A percentile compares a stretch with the other conserved stretches of the same genome.
phyloP scores from a whole-genome alignment of 2,888 invertebrate species.

The Leucophora obtusa region DNA sequence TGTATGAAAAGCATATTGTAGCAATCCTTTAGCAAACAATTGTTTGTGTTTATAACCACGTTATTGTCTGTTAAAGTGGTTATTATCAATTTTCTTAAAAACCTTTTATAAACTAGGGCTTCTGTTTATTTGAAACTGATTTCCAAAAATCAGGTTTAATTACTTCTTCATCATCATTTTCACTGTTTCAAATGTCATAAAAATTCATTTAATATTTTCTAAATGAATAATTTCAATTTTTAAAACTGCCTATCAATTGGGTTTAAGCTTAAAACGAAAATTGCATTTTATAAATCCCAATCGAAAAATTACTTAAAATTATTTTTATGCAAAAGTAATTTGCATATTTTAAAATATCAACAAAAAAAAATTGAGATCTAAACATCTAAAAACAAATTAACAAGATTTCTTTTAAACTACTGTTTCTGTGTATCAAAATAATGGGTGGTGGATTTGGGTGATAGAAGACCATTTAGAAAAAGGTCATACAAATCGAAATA shows the following conservation, averaged over 20 bases:
- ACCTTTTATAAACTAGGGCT: background rate
- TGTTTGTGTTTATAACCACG: too few relatives aligned
- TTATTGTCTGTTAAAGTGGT: too few relatives aligned
- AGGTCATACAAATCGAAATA: constrained; percentile 14
- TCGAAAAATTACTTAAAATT: constrained; percentile 52
- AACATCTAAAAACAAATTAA: constrained; percentile 57
- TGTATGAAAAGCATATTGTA: too few relatives aligned
- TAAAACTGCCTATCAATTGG: constrained; percentile 50
- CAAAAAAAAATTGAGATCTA: constrained; percentile 36
- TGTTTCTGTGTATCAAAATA: background rate
- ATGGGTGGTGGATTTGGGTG: constrained; percentile 29
- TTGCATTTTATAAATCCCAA: background rate
- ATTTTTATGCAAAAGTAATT: constrained; percentile 56
- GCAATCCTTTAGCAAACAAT: too few relatives aligned
- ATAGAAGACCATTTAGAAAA: constrained; percentile 2
- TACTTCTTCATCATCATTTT: background rate
- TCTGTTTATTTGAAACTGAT: background rate
- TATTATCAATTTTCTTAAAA: too few relatives aligned
- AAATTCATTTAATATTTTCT: constrained; percentile 53
- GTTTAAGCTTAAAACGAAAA: background rate
- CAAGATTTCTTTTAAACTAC: constrained; percentile 37
- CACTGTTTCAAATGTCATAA: constrained; percentile 33
- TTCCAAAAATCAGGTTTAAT: background rate
- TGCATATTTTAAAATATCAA: constrained; percentile 57
- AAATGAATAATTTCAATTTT: constrained; percentile 52